Percentiles rank a stretch among this genome's conserved stretches.
Evolutionary conservation across 2,888 invertebrate genomes (phyloP).

Genomic region (Dinocampus coccinellae): DNA sequence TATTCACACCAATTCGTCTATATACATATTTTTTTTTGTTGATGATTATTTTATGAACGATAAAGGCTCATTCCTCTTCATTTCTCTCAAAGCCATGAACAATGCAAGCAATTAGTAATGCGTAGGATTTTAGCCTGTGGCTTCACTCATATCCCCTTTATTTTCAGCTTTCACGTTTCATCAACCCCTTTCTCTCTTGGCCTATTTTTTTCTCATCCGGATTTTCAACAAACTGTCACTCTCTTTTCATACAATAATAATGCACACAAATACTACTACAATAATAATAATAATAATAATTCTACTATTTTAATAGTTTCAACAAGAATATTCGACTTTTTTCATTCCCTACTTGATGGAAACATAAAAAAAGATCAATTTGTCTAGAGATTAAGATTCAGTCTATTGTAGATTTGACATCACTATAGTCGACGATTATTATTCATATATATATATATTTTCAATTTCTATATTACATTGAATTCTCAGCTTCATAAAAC

Average conservation of each 20-base stretch:
- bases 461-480: too few species aligned
- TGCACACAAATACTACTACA: not conserved
- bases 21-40: not conserved
- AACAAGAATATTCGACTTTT: too few species aligned
- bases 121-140: constrained; percentile 49
- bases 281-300: too few species aligned
- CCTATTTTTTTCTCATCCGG: not conserved
- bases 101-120: constrained; percentile 55
- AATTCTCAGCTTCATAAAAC: too few species aligned
- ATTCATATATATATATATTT: too few species aligned
- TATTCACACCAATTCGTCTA: not conserved
- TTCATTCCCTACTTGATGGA: too few species aligned
- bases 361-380: too few species aligned
- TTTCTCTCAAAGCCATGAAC: constrained; percentile 36
- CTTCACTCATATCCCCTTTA: constrained; percentile 1
- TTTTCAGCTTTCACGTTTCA: not conserved
- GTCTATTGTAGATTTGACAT: too few species aligned
- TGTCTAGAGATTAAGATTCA: too few species aligned
- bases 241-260: not conserved
- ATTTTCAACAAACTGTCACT: not conserved
- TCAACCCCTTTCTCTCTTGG: not conserved
- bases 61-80: not conserved
- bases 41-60: too few species aligned
- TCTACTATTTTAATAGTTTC: too few species aligned
- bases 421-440: too few species aligned